A percentile compares a stretch with the other conserved stretches of the same genome.
Evolutionary conservation across 2,113 vertebrate genomes (phyloP).

Genomic region (Aleadryas rufinucha): DNA sequence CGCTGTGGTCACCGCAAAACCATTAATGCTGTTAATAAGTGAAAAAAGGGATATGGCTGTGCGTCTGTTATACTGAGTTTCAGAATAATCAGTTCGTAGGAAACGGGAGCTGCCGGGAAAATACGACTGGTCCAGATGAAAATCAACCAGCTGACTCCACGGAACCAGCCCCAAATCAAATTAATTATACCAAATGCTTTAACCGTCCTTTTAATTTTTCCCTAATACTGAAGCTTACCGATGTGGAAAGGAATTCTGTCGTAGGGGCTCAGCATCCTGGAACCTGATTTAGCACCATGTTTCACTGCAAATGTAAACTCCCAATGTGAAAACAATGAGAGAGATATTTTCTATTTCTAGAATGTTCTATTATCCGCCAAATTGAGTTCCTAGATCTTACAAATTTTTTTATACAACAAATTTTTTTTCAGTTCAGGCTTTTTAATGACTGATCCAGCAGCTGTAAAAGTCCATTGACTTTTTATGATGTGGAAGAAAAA

Average conservation of each 20-base stretch:
- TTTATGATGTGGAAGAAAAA: neutral
- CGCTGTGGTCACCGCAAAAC: neutral
- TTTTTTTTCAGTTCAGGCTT: neutral
- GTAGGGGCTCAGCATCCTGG: neutral
- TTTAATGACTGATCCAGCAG: neutral
- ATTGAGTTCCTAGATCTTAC: neutral
- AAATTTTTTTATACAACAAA: fast-evolving
- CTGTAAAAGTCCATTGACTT: neutral
- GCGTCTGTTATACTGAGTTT: fast-evolving
- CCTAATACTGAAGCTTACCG: neutral
- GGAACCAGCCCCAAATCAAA: neutral
- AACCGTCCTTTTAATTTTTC: neutral
- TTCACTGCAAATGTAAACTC: neutral
- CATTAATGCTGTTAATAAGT: neutral
- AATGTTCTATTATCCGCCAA: neutral
- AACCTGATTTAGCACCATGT: neutral
- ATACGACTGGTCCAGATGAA: neutral
- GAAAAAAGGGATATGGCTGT: fast-evolving
- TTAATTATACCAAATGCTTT: neutral
- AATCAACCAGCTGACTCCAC: neutral
- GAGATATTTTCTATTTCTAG: fast-evolving
- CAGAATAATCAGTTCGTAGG: neutral
- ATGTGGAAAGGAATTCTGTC: neutral
- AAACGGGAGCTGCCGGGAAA: neutral
- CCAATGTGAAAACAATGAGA: neutral